Conservation (phyloP, 2,113 vertebrate species). For the Herpailurus yagouaroundi region DNA sequence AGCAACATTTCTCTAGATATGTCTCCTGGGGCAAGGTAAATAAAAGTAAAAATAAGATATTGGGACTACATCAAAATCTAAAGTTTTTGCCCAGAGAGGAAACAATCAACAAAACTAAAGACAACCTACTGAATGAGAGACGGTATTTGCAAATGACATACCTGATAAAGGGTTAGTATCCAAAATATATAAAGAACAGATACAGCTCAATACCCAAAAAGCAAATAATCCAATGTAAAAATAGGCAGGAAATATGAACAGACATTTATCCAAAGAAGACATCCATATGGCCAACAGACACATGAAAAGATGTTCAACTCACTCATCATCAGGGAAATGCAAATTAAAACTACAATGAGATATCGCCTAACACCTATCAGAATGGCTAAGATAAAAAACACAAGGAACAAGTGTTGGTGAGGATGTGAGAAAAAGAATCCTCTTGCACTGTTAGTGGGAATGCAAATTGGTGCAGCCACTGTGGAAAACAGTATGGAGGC, state of each 20-base stretch:
- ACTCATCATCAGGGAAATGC: background rate
- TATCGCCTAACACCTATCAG: background rate
- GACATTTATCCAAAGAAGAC: background rate
- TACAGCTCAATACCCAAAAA: background rate
- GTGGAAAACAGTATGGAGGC: background rate
- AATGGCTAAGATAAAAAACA: background rate
- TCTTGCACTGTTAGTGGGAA: background rate
- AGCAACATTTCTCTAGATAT: background rate
- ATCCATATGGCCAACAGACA: background rate
- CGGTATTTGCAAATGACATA: background rate
- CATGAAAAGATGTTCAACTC: background rate
- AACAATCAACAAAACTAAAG: background rate
- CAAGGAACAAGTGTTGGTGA: background rate
- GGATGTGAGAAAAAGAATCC: background rate
- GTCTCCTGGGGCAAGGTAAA: background rate
- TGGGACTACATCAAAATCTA: background rate
- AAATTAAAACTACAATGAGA: background rate
- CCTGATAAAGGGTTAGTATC: background rate
- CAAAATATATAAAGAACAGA: background rate
- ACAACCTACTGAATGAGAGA: background rate
- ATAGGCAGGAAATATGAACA: background rate
- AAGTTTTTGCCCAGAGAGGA: background rate
- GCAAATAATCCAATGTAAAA: background rate
- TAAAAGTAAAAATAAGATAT: background rate
- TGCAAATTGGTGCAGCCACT: background rate